Percentiles rank a stretch among this genome's conserved stretches.
These are phyloP conservation scores for Arvicanthis niloticus DNA, from an alignment of 2,113 vertebrate genomes.

Conservation along the genomic window DNA sequence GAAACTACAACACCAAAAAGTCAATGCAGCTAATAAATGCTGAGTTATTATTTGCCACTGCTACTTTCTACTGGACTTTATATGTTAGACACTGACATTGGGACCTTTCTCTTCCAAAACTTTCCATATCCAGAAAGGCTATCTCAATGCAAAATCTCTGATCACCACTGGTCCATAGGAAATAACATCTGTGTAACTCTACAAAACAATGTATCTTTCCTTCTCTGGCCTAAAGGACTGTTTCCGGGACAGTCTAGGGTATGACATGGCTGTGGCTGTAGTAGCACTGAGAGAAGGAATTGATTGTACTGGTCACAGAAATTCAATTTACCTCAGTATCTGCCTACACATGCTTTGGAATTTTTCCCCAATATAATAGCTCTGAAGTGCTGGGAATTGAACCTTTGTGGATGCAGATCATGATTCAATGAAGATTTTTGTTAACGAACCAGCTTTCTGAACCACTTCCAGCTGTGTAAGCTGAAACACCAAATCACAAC, in stretches of 20 bases:
- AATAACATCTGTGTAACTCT: neutral
- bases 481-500: neutral
- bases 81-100: neutral
- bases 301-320: neutral
- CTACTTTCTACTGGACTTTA: neutral
- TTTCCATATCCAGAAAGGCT: neutral
- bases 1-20: neutral
- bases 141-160: neutral
- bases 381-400: neutral
- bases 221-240: neutral
- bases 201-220: neutral
- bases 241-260: neutral
- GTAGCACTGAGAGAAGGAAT: neutral
- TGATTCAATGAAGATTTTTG: neutral
- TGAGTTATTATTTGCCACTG: neutral
- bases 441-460: neutral
- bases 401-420: neutral
- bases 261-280: neutral
- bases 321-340: neutral
- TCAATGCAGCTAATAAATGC: neutral
- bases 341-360: neutral
- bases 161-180: neutral
- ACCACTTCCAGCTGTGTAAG: neutral
- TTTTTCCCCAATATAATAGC: neutral
- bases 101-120: neutral